A percentile compares a stretch with the other conserved stretches of the same genome.
Evolutionary conservation across 2,113 vertebrate genomes (phyloP).

Genomic region (Deroptyus accipitrinus): DNA sequence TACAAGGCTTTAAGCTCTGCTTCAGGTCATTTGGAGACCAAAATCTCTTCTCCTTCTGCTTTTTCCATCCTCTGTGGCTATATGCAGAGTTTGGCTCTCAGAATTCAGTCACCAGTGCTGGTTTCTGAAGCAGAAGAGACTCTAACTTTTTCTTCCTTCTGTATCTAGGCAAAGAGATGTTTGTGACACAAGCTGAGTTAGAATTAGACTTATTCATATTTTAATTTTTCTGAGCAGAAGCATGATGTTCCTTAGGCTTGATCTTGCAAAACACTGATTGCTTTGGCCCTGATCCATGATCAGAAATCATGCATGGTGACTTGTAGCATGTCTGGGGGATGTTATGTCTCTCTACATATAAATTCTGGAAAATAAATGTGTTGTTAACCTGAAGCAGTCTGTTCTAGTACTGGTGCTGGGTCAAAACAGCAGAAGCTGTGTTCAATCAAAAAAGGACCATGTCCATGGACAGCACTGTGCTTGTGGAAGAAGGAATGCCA

Average conservation of each 20-base stretch:
- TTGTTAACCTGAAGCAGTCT: not conserved
- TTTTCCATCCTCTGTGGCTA: not conserved
- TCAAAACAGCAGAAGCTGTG: not conserved
- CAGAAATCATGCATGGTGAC: not conserved
- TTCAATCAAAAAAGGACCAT: not conserved
- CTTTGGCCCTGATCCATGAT: not conserved
- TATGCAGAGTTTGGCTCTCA: not conserved
- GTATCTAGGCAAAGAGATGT: not conserved
- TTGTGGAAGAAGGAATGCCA: not conserved
- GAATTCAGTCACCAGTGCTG: not conserved
- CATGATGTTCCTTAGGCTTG: not conserved
- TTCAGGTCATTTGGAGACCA: not conserved
- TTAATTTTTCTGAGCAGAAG: not conserved
- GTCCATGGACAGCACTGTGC: not conserved
- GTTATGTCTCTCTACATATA: not conserved
- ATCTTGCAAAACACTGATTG: not conserved
- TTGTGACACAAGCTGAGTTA: not conserved
- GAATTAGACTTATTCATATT: not conserved
- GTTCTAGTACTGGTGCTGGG: not conserved
- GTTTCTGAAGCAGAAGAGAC: not conserved
- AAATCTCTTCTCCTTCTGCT: not conserved
- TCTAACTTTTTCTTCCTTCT: not conserved
- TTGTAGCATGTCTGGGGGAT: fast-evolving
- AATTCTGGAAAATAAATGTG: not conserved
- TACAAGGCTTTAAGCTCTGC: not conserved